phyloP scores from a whole-genome alignment of 2,797 vertebrate species.

The Lacerta viridis region DNA sequence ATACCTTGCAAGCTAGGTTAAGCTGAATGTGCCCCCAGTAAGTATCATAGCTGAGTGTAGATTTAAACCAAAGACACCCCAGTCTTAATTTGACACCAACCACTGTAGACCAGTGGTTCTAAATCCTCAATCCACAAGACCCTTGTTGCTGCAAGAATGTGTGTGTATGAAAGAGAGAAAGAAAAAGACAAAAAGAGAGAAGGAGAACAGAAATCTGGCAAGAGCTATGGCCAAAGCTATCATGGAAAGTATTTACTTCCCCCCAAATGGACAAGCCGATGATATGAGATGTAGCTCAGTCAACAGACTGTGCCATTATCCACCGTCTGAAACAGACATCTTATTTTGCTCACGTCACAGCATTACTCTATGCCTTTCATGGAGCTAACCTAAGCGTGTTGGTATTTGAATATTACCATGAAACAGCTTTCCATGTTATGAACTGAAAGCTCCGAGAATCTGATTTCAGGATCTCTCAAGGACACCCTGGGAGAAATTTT shows the following conservation, averaged over 20 bases:
- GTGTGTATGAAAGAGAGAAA: too few species aligned
- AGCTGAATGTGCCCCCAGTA: background rate
- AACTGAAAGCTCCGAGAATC: background rate
- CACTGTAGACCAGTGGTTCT: too few species aligned
- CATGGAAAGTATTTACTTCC: too few species aligned
- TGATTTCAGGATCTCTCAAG: background rate
- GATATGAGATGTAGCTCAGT: background rate
- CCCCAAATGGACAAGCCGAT: background rate
- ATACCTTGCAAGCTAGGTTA: background rate
- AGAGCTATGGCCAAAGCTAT: background rate
- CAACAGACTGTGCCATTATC: background rate
- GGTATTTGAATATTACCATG: background rate
- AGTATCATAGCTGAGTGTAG: background rate
- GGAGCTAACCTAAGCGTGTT: background rate
- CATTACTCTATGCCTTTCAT: background rate
- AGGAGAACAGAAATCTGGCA: background rate
- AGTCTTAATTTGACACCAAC: background rate
- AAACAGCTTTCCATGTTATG: background rate
- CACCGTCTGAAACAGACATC: background rate
- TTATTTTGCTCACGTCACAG: background rate
- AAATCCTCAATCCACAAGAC: background rate
- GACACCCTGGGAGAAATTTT: conserved; percentile 50
- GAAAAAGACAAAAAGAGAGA: too few species aligned
- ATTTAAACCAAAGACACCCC: background rate
- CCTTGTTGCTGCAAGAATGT: background rate